These are phyloP conservation scores for Gasterosteus nipponicus DNA, from an alignment of 2,113 vertebrate species.

Conservation along the genomic window DNA sequence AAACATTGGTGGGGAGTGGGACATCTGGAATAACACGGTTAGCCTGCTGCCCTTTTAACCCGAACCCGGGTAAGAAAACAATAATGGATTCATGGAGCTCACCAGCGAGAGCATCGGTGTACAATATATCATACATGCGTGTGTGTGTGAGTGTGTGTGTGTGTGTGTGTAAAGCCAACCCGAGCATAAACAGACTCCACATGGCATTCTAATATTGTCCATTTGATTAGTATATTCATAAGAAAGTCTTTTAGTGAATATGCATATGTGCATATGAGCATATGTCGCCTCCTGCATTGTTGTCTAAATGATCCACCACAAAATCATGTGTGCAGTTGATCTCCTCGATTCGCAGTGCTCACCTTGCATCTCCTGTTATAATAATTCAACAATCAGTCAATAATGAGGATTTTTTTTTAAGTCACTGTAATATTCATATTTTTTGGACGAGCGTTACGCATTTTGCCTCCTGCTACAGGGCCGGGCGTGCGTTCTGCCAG, in stretches of 20 bases:
- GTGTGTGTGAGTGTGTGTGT: background rate
- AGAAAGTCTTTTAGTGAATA: constrained; percentile 2
- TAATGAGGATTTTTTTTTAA: too few species aligned
- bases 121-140: background rate
- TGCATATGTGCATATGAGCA: background rate
- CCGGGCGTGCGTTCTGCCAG: constrained; percentile 46
- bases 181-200: background rate
- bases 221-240: constrained; percentile 23
- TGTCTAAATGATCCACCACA: too few species aligned
- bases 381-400: too few species aligned
- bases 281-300: too few species aligned
- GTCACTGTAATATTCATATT: too few species aligned
- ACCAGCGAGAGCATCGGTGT: background rate
- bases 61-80: background rate
- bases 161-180: constrained; percentile 11
- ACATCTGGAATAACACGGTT: background rate
- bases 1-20: background rate
- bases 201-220: constrained; percentile 1
- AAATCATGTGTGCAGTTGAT: too few species aligned
- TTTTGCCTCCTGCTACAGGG: constrained; percentile 40
- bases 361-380: too few species aligned
- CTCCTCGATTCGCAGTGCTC: too few species aligned
- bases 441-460: constrained; percentile 11
- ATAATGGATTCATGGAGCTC: background rate
- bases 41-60: background rate